A percentile compares a stretch with the other conserved stretches of the same genome.
Conservation (phyloP, 92 coral and sea anemone genomes). For the Muricea muricata region DNA sequence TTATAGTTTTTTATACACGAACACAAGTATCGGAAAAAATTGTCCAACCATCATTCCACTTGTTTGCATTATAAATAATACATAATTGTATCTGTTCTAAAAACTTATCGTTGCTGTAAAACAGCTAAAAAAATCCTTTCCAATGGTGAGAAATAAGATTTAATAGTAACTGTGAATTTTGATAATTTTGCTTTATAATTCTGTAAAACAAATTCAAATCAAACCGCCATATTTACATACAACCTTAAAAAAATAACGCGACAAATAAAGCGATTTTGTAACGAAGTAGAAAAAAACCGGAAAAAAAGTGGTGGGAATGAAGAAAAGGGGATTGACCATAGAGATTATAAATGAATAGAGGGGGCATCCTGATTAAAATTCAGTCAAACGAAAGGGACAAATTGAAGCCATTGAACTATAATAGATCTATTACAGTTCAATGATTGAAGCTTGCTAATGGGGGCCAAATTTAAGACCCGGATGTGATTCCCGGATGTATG, state of each 20-base stretch:
- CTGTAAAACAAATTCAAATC: neutral
- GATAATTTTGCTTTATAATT: neutral
- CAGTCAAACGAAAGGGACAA: too few species aligned
- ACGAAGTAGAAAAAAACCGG: neutral
- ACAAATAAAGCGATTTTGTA: neutral
- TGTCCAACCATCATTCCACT: neutral
- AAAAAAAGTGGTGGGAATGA: neutral
- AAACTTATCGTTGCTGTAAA: neutral
- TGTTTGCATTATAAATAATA: neutral
- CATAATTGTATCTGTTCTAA: neutral
- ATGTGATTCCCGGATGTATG: too few species aligned
- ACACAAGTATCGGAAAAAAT: too few species aligned
- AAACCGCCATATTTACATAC: constrained; percentile 18
- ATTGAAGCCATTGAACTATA: too few species aligned
- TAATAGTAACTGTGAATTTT: neutral
- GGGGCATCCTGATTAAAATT: too few species aligned
- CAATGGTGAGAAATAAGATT: too few species aligned
- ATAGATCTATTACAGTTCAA: too few species aligned
- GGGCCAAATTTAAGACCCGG: too few species aligned
- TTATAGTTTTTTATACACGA: neutral
- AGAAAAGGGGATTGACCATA: too few species aligned
- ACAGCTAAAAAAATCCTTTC: neutral
- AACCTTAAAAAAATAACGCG: neutral
- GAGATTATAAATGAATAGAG: too few species aligned
- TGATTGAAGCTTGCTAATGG: too few species aligned